A percentile compares a stretch with the other conserved stretches of the same genome.
Conservation (phyloP, 2,797 vertebrate species). For the Otolemur crassicaudatus region DNA sequence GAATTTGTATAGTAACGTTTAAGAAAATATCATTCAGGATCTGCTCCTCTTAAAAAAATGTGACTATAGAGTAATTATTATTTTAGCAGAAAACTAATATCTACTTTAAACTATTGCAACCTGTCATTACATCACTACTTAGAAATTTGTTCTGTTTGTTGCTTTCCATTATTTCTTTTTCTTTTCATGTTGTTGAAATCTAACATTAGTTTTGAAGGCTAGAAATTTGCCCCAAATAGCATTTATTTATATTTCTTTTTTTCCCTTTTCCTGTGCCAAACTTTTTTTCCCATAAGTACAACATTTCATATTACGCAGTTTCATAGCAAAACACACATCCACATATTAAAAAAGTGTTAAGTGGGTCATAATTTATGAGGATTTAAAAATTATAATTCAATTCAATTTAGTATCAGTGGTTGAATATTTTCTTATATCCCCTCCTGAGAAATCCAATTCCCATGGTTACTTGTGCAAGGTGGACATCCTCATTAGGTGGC, state of each 20-base stretch:
- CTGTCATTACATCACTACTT: not conserved
- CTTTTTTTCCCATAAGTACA: not conserved
- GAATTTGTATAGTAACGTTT: not conserved
- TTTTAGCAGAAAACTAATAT: not conserved
- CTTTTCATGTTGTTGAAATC: not conserved
- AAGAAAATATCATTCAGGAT: not conserved
- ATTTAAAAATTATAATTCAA: not conserved
- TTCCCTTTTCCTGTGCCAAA: not conserved
- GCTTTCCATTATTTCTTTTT: not conserved
- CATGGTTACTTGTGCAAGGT: not conserved
- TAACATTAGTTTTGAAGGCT: not conserved
- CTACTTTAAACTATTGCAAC: not conserved
- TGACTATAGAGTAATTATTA: not conserved
- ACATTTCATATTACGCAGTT: not conserved
- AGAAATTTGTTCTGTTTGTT: not conserved
- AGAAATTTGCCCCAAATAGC: not conserved
- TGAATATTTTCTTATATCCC: not conserved
- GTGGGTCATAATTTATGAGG: not conserved
- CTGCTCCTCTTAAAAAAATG: not conserved
- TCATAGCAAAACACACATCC: conserved; percentile 6
- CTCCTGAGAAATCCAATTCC: not conserved
- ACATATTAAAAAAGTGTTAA: not conserved
- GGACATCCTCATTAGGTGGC: not conserved
- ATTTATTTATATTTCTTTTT: not conserved
- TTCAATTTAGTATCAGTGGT: not conserved